A percentile compares a stretch with the other conserved stretches of the same genome.
These are phyloP conservation scores for Drosophila nigromelanica DNA, from an alignment of 1,140 invertebrate species.

Conservation along the genomic window DNA sequence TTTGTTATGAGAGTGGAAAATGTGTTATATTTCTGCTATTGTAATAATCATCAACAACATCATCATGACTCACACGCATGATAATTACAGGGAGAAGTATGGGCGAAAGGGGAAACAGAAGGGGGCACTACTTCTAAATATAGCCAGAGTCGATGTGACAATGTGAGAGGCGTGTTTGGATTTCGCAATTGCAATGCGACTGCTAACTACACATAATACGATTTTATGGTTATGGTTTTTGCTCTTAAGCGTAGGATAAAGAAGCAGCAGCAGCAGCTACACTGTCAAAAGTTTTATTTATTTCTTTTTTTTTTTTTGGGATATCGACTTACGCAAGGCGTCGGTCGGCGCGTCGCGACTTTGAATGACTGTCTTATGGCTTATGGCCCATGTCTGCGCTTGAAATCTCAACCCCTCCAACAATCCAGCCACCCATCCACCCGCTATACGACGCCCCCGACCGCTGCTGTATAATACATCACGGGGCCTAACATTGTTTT, in stretches of 20 bases:
- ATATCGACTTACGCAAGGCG: conserved; percentile 45
- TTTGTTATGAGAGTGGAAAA: conserved; percentile 66
- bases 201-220: conserved; percentile 50
- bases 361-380: conserved; percentile 41
- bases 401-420: conserved; percentile 34
- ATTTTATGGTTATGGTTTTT: conserved; percentile 53
- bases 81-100: conserved; percentile 57
- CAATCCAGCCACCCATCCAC: conserved; percentile 5
- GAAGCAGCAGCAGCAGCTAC: conserved; percentile 16
- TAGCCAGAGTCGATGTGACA: conserved; percentile 60
- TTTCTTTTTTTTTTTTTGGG: conserved; percentile 5
- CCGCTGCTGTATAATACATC: conserved; percentile 52
- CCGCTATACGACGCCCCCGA: not conserved
- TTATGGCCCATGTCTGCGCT: conserved; percentile 29
- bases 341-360: conserved; percentile 32
- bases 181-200: conserved; percentile 70
- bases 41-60: conserved; percentile 52
- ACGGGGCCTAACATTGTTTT: conserved; percentile 71
- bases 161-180: conserved; percentile 75
- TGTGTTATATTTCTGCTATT: conserved; percentile 59
- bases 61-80: conserved; percentile 46
- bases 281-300: conserved; percentile 9
- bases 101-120: too few relatives aligned
- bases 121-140: conserved; percentile 38
- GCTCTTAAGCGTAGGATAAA: conserved; percentile 16